A percentile compares a stretch with the other conserved stretches of the same genome.
phyloP scores from a whole-genome alignment of 2,797 vertebrate genomes.

The Discoglossus pictus region DNA sequence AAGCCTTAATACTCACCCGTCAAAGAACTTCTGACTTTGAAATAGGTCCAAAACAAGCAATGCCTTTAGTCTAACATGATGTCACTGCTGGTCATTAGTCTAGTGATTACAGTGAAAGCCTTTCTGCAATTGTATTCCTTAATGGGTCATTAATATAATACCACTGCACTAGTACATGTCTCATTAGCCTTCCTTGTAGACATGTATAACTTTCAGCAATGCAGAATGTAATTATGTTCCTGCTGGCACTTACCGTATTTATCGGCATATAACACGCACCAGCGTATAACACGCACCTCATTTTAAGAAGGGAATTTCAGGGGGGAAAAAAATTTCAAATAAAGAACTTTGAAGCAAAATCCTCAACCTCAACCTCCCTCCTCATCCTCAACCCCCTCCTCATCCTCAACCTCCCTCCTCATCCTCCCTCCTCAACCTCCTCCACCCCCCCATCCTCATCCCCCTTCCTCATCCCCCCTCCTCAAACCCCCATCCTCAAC shows the following conservation, averaged over 20 bases:
- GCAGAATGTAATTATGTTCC: constrained; percentile 62
- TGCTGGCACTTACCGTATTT: constrained; percentile 40
- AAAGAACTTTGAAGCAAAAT: too few relatives aligned
- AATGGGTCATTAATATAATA: constrained; percentile 72
- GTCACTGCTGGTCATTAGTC: constrained; percentile 71
- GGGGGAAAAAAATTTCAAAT: too few relatives aligned
- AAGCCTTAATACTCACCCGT: constrained; percentile 24
- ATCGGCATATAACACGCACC: too few relatives aligned
- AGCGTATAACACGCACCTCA: too few relatives aligned
- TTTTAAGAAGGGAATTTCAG: too few relatives aligned
- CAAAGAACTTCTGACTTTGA: constrained; percentile 57
- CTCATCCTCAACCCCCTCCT: too few relatives aligned
- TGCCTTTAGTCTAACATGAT: constrained; percentile 59
- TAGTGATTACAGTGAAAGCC: constrained; percentile 73
- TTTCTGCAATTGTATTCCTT: constrained; percentile 67
- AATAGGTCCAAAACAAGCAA: constrained; percentile 67
- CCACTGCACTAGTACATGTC: constrained; percentile 68
- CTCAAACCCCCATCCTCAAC: too few relatives aligned
- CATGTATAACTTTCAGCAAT: constrained; percentile 70
- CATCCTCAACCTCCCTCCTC: too few relatives aligned
- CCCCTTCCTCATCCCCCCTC: too few relatives aligned
- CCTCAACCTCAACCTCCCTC: too few relatives aligned
- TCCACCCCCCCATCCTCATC: too few relatives aligned
- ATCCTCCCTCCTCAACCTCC: too few relatives aligned
- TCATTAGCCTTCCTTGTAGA: constrained; percentile 75